phyloP scores from a whole-genome alignment of 1,140 invertebrate genomes.

The Pissodes strobi region DNA sequence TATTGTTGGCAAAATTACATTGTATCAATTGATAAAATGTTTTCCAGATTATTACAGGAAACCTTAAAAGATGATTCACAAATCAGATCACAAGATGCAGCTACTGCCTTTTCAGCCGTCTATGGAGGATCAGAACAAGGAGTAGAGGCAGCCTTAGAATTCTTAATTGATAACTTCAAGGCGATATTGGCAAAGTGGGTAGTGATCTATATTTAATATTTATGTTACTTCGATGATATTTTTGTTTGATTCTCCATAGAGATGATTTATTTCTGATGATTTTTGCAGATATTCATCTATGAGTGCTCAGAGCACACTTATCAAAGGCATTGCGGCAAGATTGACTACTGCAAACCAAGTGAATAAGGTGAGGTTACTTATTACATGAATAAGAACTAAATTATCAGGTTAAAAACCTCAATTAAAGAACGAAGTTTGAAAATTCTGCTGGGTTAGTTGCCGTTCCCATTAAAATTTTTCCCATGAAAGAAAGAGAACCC shows the following conservation, averaged over 20 bases:
- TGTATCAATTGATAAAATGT: background rate
- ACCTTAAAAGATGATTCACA: constrained; percentile 27
- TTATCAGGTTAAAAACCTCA: no score
- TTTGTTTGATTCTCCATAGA: no score
- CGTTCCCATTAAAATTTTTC: no score
- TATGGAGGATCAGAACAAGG: constrained; percentile 54
- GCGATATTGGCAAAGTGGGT: constrained; percentile 2
- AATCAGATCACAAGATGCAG: constrained; percentile 56
- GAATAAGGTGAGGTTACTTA: constrained; percentile 5
- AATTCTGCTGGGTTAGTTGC: no score
- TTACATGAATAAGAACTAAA: no score
- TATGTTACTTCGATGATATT: no score
- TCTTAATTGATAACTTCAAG: constrained; percentile 47
- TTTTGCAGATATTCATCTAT: constrained; percentile 5
- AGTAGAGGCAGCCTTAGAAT: constrained; percentile 57
- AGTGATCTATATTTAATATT: background rate
- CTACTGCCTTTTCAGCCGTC: constrained; percentile 55
- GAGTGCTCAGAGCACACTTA: background rate
- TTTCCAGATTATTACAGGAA: constrained; percentile 17
- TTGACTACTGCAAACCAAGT: constrained; percentile 13
- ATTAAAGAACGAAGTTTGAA: no score
- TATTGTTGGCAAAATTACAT: no score
- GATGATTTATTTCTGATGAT: no score
- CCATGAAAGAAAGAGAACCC: no score
- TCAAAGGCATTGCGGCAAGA: constrained; percentile 9